phyloP scores from a whole-genome alignment of 1,140 invertebrate genomes.

The Drosophila kurseongensis region DNA sequence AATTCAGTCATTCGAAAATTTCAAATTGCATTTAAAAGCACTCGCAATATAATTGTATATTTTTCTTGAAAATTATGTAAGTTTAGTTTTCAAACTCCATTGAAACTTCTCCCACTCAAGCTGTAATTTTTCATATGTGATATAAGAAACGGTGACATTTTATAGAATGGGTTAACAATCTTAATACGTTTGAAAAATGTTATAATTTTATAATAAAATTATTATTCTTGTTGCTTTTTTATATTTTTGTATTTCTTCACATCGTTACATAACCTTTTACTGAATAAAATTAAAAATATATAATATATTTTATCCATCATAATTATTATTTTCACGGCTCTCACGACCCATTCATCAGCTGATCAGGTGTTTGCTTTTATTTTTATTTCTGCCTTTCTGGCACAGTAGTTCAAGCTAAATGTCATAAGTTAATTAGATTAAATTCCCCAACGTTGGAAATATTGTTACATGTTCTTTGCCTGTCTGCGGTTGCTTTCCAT shows the following conservation, averaged over 20 bases:
- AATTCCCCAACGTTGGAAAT: constrained; percentile 52
- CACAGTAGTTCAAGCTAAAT: constrained; percentile 79
- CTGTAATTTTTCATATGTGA: background rate
- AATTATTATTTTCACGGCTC: background rate
- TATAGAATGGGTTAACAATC: too few relatives aligned
- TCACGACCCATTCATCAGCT: constrained; percentile 10
- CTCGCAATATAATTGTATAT: background rate
- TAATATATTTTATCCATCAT: background rate
- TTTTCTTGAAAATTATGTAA: constrained; percentile 4
- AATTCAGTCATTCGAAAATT: constrained; percentile 14
- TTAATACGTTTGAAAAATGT: too few relatives aligned
- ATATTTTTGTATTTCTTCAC: too few relatives aligned
- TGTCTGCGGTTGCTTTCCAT: background rate
- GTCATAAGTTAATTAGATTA: constrained; percentile 82
- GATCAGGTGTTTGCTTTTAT: constrained; percentile 10
- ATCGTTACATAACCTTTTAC: too few relatives aligned
- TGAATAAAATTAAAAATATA: background rate
- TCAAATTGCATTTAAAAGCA: background rate
- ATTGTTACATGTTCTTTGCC: constrained; percentile 44
- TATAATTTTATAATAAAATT: background rate
- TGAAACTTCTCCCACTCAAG: background rate
- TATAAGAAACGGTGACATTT: too few relatives aligned
- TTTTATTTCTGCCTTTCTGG: constrained; percentile 50
- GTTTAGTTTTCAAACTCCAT: constrained; percentile 2
- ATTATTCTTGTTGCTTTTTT: background rate